phyloP scores from a whole-genome alignment of 2,113 vertebrate genomes.

The Apistogramma diplotaenia region DNA sequence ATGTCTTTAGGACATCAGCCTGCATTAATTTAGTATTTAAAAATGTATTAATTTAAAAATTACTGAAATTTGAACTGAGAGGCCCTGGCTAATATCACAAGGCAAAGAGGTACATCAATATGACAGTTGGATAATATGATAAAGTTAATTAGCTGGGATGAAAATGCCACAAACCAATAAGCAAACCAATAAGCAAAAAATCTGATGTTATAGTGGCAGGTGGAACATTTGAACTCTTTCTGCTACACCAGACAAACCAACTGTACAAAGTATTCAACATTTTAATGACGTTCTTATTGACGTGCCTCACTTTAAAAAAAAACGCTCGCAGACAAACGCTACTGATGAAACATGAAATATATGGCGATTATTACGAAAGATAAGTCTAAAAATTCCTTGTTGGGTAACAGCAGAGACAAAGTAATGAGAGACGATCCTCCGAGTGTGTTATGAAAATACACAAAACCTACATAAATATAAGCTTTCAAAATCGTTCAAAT shows the following conservation, averaged over 20 bases:
- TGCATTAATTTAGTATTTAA: no score
- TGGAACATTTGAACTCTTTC: background rate
- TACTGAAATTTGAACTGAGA: constrained; percentile 5
- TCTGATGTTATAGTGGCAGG: background rate
- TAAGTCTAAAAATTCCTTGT: background rate
- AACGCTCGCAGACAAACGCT: background rate
- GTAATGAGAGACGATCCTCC: background rate
- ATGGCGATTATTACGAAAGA: constrained; percentile 10
- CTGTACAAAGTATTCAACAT: background rate
- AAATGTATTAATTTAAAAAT: no score
- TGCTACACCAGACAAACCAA: background rate
- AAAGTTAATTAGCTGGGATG: background rate
- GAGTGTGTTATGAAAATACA: background rate
- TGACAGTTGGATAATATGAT: background rate
- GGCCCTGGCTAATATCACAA: background rate
- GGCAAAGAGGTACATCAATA: background rate
- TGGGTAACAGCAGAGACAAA: background rate
- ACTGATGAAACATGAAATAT: constrained; percentile 7
- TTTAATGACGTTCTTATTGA: background rate
- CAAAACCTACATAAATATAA: background rate
- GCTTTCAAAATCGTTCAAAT: background rate
- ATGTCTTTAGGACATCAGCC: background rate
- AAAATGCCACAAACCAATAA: background rate
- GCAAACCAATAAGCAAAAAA: background rate
- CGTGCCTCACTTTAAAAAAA: background rate